phyloP scores from a whole-genome alignment of 2,797 vertebrate species.

The Sternarchorhynchus goeldii region DNA sequence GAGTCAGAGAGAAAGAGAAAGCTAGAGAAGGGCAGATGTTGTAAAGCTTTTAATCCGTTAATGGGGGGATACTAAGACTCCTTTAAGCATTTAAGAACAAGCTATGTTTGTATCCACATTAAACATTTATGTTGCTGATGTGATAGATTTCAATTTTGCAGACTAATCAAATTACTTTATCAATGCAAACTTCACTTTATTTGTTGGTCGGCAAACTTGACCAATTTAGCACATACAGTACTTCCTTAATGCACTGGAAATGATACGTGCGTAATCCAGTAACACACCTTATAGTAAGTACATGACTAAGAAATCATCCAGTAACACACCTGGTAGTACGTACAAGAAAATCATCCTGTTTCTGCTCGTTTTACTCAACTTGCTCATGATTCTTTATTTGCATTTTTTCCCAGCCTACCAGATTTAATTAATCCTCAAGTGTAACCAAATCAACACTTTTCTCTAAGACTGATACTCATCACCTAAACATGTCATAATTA shows the following conservation, averaged over 20 bases:
- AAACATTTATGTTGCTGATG: conserved; percentile 83
- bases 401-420: neutral
- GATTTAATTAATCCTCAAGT: conserved; percentile 13
- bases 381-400: neutral
- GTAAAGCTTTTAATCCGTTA: conserved; percentile 86
- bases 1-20: conserved; percentile 27
- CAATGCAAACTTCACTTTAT: conserved; percentile 35
- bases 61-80: conserved; percentile 75
- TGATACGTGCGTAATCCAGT: too few relatives aligned
- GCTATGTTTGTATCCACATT: conserved; percentile 67
- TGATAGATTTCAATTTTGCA: conserved; percentile 68
- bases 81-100: conserved; percentile 76
- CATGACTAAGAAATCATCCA: neutral
- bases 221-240: neutral
- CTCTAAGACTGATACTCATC: conserved; percentile 13
- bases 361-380: neutral
- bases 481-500: conserved; percentile 34
- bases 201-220: neutral
- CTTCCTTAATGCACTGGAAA: neutral
- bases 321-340: neutral
- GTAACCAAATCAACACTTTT: conserved; percentile 15
- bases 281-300: too few relatives aligned
- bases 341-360: neutral
- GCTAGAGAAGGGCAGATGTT: conserved; percentile 64
- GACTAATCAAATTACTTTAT: conserved; percentile 71